Conservation (phyloP, 2,113 vertebrate genomes). For the Antigone vipio region DNA sequence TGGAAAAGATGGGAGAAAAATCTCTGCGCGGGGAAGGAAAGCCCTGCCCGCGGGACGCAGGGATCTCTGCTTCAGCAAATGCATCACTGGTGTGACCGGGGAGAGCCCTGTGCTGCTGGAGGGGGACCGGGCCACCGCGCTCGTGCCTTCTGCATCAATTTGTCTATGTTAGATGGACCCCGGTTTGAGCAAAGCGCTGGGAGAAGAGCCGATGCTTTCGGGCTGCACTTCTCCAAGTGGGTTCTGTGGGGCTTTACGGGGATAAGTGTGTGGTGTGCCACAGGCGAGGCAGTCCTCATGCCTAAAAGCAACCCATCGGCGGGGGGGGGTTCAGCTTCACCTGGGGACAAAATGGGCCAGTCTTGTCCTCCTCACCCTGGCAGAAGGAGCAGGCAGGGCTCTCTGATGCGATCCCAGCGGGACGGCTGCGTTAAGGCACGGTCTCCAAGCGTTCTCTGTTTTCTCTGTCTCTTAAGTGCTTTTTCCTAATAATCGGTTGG, state of each 20-base stretch:
- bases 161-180: background rate
- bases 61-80: background rate
- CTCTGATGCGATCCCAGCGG: background rate
- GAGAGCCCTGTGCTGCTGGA: background rate
- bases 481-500: background rate
- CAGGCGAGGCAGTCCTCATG: rapidly evolving
- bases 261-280: rapidly evolving
- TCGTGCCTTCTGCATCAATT: background rate
- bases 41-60: rapidly evolving
- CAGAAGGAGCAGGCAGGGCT: background rate
- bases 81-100: background rate
- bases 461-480: background rate
- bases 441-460: background rate
- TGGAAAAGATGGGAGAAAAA: background rate
- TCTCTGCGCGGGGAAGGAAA: background rate
- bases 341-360: background rate
- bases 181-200: background rate
- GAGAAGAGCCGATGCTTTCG: too few relatives aligned
- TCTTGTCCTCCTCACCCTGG: background rate
- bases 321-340: background rate
- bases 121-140: rapidly evolving
- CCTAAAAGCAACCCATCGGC: rapidly evolving
- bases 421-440: background rate
- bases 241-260: rapidly evolving
- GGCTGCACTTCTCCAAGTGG: rapidly evolving